phyloP scores from a whole-genome alignment of 2,113 vertebrate genomes.

The Vidua macroura region DNA sequence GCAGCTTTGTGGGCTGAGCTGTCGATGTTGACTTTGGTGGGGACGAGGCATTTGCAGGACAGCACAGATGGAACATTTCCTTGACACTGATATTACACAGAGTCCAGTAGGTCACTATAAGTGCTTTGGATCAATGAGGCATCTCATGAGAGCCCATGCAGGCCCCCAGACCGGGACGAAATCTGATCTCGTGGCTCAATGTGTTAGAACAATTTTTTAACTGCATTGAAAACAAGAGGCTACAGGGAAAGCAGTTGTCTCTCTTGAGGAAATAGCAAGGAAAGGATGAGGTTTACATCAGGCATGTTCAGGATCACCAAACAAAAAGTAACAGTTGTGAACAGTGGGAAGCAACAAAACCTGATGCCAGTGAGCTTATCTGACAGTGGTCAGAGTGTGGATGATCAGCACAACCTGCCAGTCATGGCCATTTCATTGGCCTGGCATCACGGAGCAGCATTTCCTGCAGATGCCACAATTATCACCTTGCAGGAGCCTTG shows the following conservation, averaged over 20 bases:
- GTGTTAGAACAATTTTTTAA: slow-evolving; percentile 60
- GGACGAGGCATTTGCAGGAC: fast-evolving
- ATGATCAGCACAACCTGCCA: neutral
- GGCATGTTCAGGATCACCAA: neutral
- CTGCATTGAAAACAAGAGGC: slow-evolving; percentile 43
- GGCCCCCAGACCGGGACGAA: slow-evolving; percentile 25
- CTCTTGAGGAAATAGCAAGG: slow-evolving; percentile 18
- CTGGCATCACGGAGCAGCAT: neutral
- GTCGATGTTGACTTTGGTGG: neutral
- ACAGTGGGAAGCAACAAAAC: neutral
- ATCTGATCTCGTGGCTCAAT: slow-evolving; percentile 9
- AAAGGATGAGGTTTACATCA: neutral
- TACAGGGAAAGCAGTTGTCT: neutral
- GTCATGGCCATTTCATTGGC: neutral
- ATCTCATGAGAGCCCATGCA: neutral
- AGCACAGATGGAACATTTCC: slow-evolving; percentile 49
- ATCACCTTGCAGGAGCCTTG: neutral
- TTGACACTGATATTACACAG: neutral
- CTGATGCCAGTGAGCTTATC: neutral
- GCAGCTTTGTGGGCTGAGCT: neutral
- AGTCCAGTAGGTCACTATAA: slow-evolving; percentile 50
- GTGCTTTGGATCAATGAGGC: slow-evolving; percentile 61
- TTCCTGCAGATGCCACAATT: neutral
- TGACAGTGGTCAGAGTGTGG: neutral
- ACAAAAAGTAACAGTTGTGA: neutral